Percentiles rank a stretch among this genome's conserved stretches.
These are phyloP conservation scores for Syngnathus floridae DNA, from an alignment of 2,113 vertebrate genomes.

Conservation along the genomic window DNA sequence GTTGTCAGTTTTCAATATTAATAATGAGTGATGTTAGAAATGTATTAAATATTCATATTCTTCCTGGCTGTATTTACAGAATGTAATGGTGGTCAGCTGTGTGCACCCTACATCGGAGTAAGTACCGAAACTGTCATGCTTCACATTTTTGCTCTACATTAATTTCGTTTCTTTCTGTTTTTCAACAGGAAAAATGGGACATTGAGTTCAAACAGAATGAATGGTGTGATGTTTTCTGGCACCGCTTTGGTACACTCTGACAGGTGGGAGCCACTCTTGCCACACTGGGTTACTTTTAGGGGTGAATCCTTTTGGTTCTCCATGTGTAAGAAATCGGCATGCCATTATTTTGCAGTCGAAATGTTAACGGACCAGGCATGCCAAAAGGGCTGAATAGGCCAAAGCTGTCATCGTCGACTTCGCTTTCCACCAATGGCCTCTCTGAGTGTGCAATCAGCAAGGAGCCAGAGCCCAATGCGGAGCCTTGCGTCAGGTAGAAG, in stretches of 20 bases:
- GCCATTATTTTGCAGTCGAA: constrained; percentile 63
- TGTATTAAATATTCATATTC: not conserved
- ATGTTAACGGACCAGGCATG: constrained; percentile 86
- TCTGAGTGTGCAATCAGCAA: constrained; percentile 80
- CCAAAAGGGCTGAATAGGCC: constrained; percentile 83
- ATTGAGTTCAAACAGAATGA: constrained; percentile 87
- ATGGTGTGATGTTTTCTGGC: constrained; percentile 93
- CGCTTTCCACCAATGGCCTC: constrained; percentile 88
- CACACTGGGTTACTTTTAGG: not conserved
- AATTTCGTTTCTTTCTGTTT: constrained; percentile 42
- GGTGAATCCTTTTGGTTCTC: not conserved
- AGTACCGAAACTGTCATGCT: constrained; percentile 58
- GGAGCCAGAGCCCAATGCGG: constrained; percentile 69
- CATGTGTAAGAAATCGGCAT: not conserved
- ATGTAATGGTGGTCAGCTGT: constrained; percentile 98
- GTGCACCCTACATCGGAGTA: constrained; percentile 90
- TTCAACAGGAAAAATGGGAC: constrained; percentile 85
- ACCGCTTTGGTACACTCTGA: constrained; percentile 84
- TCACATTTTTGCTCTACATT: constrained; percentile 10
- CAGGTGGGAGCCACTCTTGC: constrained; percentile 70
- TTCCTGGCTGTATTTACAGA: constrained; percentile 67
- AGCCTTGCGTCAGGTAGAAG: constrained; percentile 74
- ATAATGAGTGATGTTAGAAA: not conserved
- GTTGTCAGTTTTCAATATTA: constrained; percentile 54
- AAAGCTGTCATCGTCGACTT: constrained; percentile 78